Base-by-base conservation (phyloP, 2,113 vertebrate species). In the Salvelinus alpinus region DNA sequence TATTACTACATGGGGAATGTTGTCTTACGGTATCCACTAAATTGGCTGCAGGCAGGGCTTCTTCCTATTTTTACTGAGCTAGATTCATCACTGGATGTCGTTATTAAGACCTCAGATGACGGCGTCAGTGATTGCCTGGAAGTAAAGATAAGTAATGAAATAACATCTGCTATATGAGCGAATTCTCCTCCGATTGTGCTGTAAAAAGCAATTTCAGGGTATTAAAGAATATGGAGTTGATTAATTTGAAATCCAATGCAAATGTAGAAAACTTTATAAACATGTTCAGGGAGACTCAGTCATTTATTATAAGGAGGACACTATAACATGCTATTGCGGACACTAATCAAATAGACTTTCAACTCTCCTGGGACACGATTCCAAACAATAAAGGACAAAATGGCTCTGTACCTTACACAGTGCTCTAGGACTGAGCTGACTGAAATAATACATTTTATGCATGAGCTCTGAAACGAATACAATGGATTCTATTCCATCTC, bases 181-280 rank as follows among this genome's bases (percentile, higher is more conserved):
- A 70, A 79, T 77, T 80, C 78, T 77, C 77, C 79, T 78, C 25
- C 9, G 71, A 87, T 84, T 80, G 85, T 84, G 87, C 86, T 78
- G 78, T 11, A 84, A 70, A 70, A 75, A 62, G 79, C 86, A 86
- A 85, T 85, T 87, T 82, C 70, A 71, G 47, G 14, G 47, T 71
- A 75, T 84, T 78, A 76, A 81, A 73, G 77, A 77, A 80, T 80
- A 80, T 60, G 80, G 86, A 70, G 71, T 76, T 85, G 81, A 91
- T 89, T 86, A 85, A 84, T 86, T 82, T 87, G 34, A 84, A 88
- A 88, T 84, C 76, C 77, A 83, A 86, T 84, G 79, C 59, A 75
- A 82, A 81, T 88, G 88, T 84, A 60, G 79, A 83, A 73, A 80
- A 78, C 73, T 84, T 86, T 86, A 79, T 78, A 62, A 82, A 70